Conservation (phyloP, 2,888 invertebrate genomes). For the Saturnia japonica region DNA sequence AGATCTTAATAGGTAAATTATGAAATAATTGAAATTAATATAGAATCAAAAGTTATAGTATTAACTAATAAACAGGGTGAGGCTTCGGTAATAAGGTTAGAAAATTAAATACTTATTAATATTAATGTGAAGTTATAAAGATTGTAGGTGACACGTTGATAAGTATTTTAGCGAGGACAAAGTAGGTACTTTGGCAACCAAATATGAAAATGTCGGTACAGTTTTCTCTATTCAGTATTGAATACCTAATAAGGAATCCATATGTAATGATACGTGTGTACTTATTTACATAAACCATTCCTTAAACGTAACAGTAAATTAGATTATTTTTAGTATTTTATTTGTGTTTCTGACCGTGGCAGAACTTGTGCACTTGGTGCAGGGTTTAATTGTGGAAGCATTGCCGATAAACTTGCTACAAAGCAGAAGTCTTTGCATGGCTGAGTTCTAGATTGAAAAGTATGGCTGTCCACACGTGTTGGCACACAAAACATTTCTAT, state of each 20-base stretch:
- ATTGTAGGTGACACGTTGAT: background rate
- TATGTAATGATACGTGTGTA: background rate
- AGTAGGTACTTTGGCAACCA: background rate
- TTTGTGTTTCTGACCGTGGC: background rate
- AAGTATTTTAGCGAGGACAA: background rate
- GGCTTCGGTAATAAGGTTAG: conserved; percentile 29
- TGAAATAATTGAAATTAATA: background rate
- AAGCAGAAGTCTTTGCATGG: too few relatives aligned
- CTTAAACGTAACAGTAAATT: background rate
- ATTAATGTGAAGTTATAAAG: conserved; percentile 24
- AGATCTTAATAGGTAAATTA: background rate
- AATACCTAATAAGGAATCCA: background rate
- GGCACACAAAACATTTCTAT: too few relatives aligned
- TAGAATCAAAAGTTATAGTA: conserved; percentile 2
- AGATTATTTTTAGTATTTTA: background rate
- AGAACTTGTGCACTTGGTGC: too few relatives aligned
- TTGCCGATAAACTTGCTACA: too few relatives aligned
- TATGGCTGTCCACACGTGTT: too few relatives aligned
- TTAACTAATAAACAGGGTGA: conserved; percentile 17
- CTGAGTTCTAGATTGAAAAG: too few relatives aligned
- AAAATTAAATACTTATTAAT: conserved; percentile 30
- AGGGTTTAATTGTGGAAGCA: too few relatives aligned
- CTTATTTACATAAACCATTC: background rate
- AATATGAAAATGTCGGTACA: background rate
- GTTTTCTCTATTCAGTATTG: background rate